phyloP scores from a whole-genome alignment of 2,797 vertebrate genomes.

The Hyperoplus lanceolatus region DNA sequence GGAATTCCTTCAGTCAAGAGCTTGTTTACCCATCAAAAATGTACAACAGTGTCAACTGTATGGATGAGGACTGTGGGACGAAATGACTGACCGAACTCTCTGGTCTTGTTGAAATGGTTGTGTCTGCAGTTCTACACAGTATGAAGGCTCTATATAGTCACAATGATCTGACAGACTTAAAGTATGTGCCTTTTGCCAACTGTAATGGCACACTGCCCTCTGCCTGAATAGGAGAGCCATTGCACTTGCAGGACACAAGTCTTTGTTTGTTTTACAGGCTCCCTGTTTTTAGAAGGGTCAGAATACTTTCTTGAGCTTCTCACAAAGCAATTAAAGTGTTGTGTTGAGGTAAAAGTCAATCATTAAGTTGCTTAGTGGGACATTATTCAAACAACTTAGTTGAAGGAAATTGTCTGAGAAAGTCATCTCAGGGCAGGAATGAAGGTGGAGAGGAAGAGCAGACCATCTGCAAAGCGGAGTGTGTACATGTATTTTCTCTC shows the following conservation, averaged over 20 bases:
- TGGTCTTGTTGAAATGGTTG: constrained; percentile 14
- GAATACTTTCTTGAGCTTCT: constrained; percentile 21
- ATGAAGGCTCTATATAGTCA: background rate
- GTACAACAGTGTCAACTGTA: constrained; percentile 13
- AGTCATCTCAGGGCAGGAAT: background rate
- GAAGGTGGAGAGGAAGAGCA: background rate
- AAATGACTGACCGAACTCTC: constrained; percentile 5
- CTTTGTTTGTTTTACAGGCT: background rate
- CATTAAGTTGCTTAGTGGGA: background rate
- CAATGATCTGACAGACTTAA: constrained; percentile 19
- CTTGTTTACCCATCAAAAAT: constrained; percentile 24
- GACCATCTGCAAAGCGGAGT: background rate
- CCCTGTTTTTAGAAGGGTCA: background rate
- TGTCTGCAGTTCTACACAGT: constrained; percentile 29
- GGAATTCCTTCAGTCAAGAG: constrained; percentile 27
- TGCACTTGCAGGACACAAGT: constrained; percentile 52
- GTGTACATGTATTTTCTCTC: constrained; percentile 43
- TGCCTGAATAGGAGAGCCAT: constrained; percentile 48
- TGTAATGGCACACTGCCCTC: constrained; percentile 67
- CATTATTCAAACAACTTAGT: background rate
- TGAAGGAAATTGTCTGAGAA: background rate
- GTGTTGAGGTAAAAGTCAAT: constrained; percentile 14
- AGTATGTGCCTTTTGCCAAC: constrained; percentile 67
- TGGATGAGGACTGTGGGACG: background rate
- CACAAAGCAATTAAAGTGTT: background rate